Evolutionary conservation across 2,113 vertebrate genomes (phyloP).

Genomic region (Stictonetta naevosa): DNA sequence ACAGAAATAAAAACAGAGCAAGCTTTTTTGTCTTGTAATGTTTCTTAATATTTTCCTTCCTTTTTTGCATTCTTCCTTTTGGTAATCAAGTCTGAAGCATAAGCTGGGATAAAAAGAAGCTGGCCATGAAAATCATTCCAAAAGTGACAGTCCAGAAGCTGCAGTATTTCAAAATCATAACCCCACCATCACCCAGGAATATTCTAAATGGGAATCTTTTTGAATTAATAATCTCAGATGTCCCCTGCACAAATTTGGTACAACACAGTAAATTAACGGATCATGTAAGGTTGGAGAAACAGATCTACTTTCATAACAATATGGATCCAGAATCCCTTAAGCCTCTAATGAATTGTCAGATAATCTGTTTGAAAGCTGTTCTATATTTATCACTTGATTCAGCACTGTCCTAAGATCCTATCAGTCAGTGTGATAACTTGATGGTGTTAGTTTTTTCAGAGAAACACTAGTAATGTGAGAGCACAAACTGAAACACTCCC

Average conservation of each 20-base stretch:
- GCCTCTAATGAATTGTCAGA: constrained; percentile 51
- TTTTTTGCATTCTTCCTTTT: background rate
- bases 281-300: background rate
- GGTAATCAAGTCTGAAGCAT: background rate
- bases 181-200: background rate
- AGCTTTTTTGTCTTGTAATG: background rate
- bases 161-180: background rate
- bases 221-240: background rate
- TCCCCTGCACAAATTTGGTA: background rate
- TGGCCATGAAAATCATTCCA: background rate
- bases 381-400: constrained; percentile 42
- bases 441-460: background rate
- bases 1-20: background rate
- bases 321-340: constrained; percentile 37
- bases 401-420: background rate
- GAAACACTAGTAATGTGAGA: background rate
- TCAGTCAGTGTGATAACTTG: background rate
- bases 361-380: constrained; percentile 18
- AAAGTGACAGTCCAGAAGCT: background rate
- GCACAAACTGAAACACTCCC: background rate
- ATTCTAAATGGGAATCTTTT: background rate
- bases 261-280: background rate
- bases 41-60: background rate
- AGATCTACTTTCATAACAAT: constrained; percentile 38
- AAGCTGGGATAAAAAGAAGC: background rate